phyloP scores from a whole-genome alignment of 2,797 vertebrate species.

The Geotrypetes seraphini region DNA sequence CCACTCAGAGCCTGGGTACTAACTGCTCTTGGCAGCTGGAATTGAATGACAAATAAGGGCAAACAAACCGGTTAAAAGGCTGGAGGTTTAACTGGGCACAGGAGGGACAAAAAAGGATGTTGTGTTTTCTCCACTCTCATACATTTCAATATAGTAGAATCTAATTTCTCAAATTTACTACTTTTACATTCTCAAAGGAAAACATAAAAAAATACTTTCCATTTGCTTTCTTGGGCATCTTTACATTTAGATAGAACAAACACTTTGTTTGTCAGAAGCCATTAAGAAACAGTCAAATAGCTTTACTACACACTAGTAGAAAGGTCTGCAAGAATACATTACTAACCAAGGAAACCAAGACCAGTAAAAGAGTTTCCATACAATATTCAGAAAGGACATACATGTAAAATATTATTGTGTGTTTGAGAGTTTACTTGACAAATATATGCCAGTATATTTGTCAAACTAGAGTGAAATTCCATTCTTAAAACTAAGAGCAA shows the following conservation, averaged over 20 bases:
- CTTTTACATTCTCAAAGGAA: constrained; percentile 68
- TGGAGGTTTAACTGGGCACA: constrained; percentile 62
- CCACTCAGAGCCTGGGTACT: constrained; percentile 96
- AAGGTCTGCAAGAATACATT: constrained; percentile 15
- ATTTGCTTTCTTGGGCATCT: constrained; percentile 59
- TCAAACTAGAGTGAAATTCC: too few species aligned
- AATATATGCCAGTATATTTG: too few species aligned
- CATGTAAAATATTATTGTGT: too few species aligned
- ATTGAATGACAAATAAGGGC: constrained; percentile 90
- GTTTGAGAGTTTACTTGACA: too few species aligned
- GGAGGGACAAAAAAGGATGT: constrained; percentile 45
- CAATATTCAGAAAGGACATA: too few species aligned
- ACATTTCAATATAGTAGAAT: constrained; percentile 66
- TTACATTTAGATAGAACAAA: constrained; percentile 74
- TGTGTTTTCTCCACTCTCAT: constrained; percentile 58
- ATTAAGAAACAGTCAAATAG: constrained; percentile 40
- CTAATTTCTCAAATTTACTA: constrained; percentile 73
- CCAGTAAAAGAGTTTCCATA: too few species aligned
- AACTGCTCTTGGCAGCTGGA: constrained; percentile 91
- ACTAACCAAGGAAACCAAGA: constrained; percentile 10
- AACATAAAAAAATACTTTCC: constrained; percentile 70
- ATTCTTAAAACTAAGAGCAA: too few species aligned
- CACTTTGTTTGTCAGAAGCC: constrained; percentile 54
- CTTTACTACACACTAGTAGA: constrained; percentile 36
- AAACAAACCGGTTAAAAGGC: constrained; percentile 79